Conservation (phyloP, 1,140 invertebrate genomes). For the Maniola jurtina region DNA sequence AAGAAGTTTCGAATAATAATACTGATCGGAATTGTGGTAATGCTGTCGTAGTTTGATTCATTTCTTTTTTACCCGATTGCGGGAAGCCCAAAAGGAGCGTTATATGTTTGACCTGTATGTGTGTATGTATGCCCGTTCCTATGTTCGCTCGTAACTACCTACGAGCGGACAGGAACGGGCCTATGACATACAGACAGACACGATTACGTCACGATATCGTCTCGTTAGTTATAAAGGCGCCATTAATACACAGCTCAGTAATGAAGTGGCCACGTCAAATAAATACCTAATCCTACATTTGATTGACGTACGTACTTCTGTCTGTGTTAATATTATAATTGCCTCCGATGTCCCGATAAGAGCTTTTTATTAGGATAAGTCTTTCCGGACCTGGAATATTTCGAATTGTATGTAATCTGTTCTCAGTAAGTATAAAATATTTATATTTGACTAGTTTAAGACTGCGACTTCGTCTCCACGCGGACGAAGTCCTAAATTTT, state of each 20-base stretch:
- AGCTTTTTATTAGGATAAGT: conserved; percentile 20
- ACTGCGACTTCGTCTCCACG: too few relatives aligned
- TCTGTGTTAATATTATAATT: conserved; percentile 33
- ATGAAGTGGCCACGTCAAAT: conserved; percentile 24
- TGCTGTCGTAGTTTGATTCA: too few relatives aligned
- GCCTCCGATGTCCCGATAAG: conserved; percentile 24
- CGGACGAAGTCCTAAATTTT: too few relatives aligned
- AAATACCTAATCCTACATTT: conserved; percentile 24
- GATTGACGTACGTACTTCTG: conserved; percentile 31
- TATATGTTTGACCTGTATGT: too few relatives aligned
- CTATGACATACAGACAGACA: too few relatives aligned
- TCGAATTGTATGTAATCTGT: conserved; percentile 3
- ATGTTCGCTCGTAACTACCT: too few relatives aligned
- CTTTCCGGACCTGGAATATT: conserved; percentile 16
- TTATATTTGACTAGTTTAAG: too few relatives aligned
- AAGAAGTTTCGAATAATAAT: background rate
- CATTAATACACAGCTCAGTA: conserved; percentile 13
- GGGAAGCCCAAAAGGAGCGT: too few relatives aligned
- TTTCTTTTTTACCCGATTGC: too few relatives aligned
- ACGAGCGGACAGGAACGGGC: too few relatives aligned
- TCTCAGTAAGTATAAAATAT: background rate
- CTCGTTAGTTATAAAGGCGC: conserved; percentile 12
- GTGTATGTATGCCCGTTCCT: too few relatives aligned
- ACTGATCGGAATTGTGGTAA: too few relatives aligned
- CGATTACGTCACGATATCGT: background rate